phyloP scores from a whole-genome alignment of 2,888 invertebrate genomes.

The Tromatobia lineatoria region DNA sequence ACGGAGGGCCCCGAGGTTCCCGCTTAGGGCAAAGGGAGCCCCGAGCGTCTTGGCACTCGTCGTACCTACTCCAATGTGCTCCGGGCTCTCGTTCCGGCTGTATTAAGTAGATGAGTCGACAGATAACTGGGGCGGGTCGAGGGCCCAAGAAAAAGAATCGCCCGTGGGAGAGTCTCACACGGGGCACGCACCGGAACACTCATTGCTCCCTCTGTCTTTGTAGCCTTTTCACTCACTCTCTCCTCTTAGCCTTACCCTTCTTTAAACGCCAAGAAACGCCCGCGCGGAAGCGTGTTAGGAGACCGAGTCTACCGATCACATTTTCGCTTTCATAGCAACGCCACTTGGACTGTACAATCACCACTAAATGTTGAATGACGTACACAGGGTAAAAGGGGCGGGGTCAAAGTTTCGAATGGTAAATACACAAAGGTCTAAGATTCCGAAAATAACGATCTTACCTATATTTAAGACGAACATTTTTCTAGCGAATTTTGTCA shows the following conservation, averaged over 20 bases:
- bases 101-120: constrained; percentile 72
- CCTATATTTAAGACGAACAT: too few relatives aligned
- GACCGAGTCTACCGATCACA: constrained; percentile 42
- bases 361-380: too few relatives aligned
- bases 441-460: too few relatives aligned
- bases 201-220: constrained; percentile 59
- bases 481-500: too few relatives aligned
- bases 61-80: constrained; percentile 36
- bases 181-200: constrained; percentile 83
- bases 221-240: constrained; percentile 46
- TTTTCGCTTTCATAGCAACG: constrained; percentile 7
- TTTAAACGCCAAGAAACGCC: constrained; percentile 49
- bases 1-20: neutral
- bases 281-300: constrained; percentile 47
- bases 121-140: constrained; percentile 68
- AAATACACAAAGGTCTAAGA: too few relatives aligned
- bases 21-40: constrained; percentile 38
- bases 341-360: too few relatives aligned
- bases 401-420: too few relatives aligned
- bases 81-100: constrained; percentile 52
- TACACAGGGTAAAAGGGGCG: too few relatives aligned
- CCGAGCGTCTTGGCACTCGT: constrained; percentile 44
- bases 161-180: constrained; percentile 84
- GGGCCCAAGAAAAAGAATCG: constrained; percentile 67
- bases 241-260: constrained; percentile 60